Evolutionary conservation across 1,140 invertebrate species (phyloP), one percentile per base, ranked within the genome.

Genomic region (Harpegnathos saltator): DNA sequence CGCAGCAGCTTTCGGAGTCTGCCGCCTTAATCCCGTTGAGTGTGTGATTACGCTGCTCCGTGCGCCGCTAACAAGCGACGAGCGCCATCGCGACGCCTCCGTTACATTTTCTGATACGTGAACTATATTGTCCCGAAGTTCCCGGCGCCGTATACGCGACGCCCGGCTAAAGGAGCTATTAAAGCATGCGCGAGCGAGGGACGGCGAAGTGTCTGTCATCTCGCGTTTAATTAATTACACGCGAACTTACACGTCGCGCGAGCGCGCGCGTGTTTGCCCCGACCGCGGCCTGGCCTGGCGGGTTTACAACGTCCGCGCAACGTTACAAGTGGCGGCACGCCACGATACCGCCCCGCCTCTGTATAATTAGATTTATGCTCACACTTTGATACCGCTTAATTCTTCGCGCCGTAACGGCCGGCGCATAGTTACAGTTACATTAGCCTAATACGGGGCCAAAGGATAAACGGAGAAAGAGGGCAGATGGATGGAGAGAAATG

Each of bases 161-260:
- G 19, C 33, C 50, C 17, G 22, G 17, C 52, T 80, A 58, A 80
- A 78, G 75, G 75, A 80, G 75, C 75, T 80, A 80, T 80, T 80
- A 80, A 29, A 56, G 65, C 48, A 58, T 69, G 58, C 33, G 38
- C n/a, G n/a, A 52, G 52, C 22, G 29, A 33, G 29, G 58, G 63
- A 78, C 75, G 54, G 52, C 65, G 14, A 80, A 80, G 75, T 80
- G 75, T 80, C 75, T 80, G 65, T 80, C 75, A 80, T 80, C 75
- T 71, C 52, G 75, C 75, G 65, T 80, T 80, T 80, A 80, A 80
- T 80, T 80, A 80, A 80, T 80, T 80, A 71, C 65, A 80, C 65
- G 75, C 54, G 52, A 80, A 80, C 75, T 80, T 80, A 80, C 9
- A 80, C 65, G 52, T 80, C 63, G 75, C 75, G 75, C 75, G 56